Evolutionary conservation across 2,797 vertebrate species (phyloP).

Genomic region (Platalea minor): DNA sequence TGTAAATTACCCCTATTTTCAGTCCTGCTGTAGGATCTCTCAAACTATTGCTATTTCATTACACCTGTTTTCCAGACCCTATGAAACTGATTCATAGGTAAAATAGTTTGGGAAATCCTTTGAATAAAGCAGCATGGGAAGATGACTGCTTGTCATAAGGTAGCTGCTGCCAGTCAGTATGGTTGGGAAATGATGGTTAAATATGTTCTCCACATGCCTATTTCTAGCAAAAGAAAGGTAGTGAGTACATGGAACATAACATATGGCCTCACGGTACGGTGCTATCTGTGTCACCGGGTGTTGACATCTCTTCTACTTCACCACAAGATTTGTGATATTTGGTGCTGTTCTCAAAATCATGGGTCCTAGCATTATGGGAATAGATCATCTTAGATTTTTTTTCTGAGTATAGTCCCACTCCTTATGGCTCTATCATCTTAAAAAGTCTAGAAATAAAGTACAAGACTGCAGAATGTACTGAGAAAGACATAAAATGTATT

Average conservation of each 20-base stretch:
- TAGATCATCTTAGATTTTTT: neutral
- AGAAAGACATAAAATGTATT: constrained; percentile 8
- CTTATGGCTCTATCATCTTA: neutral
- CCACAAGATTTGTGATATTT: neutral
- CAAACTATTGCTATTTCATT: neutral
- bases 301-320: neutral
- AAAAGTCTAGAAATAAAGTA: neutral
- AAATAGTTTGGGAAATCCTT: neutral
- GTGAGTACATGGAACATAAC: accelerated
- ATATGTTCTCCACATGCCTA: neutral
- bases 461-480: neutral
- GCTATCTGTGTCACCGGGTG: neutral
- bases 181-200: neutral
- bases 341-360: neutral
- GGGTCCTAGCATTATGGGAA: neutral
- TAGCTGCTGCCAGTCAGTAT: neutral
- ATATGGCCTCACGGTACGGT: neutral
- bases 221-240: neutral
- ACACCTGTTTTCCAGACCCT: neutral
- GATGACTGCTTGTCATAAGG: neutral
- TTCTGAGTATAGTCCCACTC: neutral
- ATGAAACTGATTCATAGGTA: neutral
- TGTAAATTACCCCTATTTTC: neutral
- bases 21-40: neutral
- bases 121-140: neutral